A percentile compares a stretch with the other conserved stretches of the same genome.
Evolutionary conservation across 2,888 invertebrate genomes (phyloP).

Genomic region (Mesorhabditis spiculigera): DNA sequence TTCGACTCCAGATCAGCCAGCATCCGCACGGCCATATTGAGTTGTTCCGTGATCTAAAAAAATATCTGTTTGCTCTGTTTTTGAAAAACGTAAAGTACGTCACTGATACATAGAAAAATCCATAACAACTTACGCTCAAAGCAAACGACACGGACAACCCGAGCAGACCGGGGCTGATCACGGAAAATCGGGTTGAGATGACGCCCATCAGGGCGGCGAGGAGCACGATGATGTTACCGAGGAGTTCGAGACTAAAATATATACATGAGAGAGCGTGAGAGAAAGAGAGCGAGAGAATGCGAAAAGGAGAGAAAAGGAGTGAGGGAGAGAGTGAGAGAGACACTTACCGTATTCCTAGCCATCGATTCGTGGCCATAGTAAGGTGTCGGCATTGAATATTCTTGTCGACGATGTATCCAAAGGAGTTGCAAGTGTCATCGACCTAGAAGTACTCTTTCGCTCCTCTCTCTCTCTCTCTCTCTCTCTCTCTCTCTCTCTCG

Average conservation of each 20-base stretch:
- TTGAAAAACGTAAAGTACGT: neutral
- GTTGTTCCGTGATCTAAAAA: slow-evolving; percentile 26
- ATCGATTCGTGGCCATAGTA: slow-evolving; percentile 60
- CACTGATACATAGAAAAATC: neutral
- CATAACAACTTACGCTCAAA: slow-evolving; percentile 29
- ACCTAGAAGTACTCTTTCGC: slow-evolving; percentile 19
- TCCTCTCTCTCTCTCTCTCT: neutral
- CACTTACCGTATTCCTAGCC: slow-evolving; percentile 78
- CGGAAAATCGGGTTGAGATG: slow-evolving; percentile 58
- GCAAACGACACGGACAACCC: slow-evolving; percentile 65
- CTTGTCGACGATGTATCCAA: slow-evolving; percentile 20
- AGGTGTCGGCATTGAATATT: slow-evolving; percentile 38
- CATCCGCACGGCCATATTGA: slow-evolving; percentile 73
- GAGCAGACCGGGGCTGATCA: slow-evolving; percentile 62
- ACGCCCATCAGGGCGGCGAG: slow-evolving; percentile 90
- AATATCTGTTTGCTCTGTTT: neutral
- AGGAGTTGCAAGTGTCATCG: slow-evolving; percentile 22
- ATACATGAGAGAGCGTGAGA: too few relatives aligned
- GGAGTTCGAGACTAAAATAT: slow-evolving; percentile 74
- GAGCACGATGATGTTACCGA: slow-evolving; percentile 78
- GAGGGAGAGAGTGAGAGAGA: neutral
- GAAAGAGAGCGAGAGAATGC: too few relatives aligned
- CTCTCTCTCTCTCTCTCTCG: neutral
- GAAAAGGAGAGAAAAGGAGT: too few relatives aligned
- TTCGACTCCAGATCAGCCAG: slow-evolving; percentile 94